Evolutionary conservation across 2,797 vertebrate species (phyloP), one percentile per base, ranked within the genome.

Genomic region (Kryptolebias ocellatus): DNA sequence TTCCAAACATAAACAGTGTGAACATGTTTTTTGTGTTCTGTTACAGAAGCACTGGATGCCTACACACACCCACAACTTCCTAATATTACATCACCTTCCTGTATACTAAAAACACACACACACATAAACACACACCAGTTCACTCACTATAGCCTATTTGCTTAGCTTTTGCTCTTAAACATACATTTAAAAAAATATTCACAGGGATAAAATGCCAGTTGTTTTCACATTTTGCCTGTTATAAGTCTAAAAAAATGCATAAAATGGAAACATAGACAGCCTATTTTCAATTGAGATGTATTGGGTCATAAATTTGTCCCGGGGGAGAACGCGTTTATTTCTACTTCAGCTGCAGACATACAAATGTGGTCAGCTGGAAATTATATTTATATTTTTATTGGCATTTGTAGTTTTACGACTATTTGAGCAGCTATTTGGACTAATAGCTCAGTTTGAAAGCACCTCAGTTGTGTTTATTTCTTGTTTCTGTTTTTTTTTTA

Each of bases 41-140:
- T 76, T 81, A 54, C 60, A 60, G 51, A 63, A 78, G 71, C 53
- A 63, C 60, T 72, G 45, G 47, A 72, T 76, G 78, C 78, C 79
- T 60, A 83, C 83, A 74, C 83, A 70, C 81, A 79, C 80, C 67
- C 74, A 87, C 85, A 72, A 46, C 78, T 76, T 82, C 78, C 81
- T 80, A 77, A 60, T 54, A 82, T 80, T 86, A 82, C 75, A 79
- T 85, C 81, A 87, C 53, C 60, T 60, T 58, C 34, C 60, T 63
- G 53, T 70, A 63, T 20, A 29, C 50, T 17, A n/a, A 65, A 39
- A 64, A 64, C 39, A 55, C 24, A 67, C 24, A 67, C 60, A 59
- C 61, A 68, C 24, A 55, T 34, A 69, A 39, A 56, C 47, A 47
- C 11, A 59, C 45, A 55, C 17, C 37, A 52, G 29, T 61, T 57